Evolutionary conservation across 2,113 vertebrate species (phyloP).

Genomic region (Microcebus murinus): DNA sequence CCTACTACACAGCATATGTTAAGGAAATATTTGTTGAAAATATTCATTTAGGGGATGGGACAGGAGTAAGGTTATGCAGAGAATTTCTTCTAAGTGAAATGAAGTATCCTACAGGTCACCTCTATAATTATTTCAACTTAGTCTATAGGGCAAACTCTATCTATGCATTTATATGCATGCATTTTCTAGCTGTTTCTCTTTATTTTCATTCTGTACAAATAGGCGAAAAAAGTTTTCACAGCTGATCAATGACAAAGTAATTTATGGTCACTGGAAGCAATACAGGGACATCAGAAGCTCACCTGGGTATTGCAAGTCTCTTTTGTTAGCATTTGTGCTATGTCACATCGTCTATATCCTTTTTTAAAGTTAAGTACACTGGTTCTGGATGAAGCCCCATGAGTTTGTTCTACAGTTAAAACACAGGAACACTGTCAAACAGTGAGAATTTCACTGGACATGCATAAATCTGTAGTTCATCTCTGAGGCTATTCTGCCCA

Average conservation of each 20-base stretch:
- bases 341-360: too few relatives aligned
- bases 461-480: background rate
- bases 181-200: background rate
- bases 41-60: background rate
- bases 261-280: background rate
- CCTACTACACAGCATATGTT: background rate
- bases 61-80: background rate
- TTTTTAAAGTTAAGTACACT: background rate
- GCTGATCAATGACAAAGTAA: background rate
- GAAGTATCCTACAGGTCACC: background rate
- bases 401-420: background rate
- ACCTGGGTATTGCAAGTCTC: background rate
- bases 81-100: background rate
- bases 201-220: background rate
- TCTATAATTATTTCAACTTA: background rate
- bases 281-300: background rate
- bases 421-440: background rate
- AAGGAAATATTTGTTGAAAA: background rate
- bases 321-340: background rate
- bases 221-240: background rate
- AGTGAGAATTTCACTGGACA: accelerated
- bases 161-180: background rate
- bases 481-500: background rate
- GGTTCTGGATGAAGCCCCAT: background rate
- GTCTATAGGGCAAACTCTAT: background rate